phyloP scores from a whole-genome alignment of 2,113 vertebrate genomes.

The Desmodus rotundus region DNA sequence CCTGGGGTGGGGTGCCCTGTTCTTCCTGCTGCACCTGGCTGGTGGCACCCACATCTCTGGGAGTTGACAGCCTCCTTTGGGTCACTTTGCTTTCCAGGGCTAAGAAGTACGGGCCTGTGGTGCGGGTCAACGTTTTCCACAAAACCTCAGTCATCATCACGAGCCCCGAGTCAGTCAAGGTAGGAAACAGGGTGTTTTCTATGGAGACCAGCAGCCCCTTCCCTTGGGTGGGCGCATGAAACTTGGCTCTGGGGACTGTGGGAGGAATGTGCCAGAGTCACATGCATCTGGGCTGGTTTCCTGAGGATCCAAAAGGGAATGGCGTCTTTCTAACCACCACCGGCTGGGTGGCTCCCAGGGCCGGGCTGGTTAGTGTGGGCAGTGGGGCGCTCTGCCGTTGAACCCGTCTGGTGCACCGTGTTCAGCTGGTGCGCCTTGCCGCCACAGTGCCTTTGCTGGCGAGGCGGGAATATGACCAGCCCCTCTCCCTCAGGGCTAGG shows the following conservation, averaged over 20 bases:
- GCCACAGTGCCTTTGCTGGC: background rate
- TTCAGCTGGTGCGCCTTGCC: too few relatives aligned
- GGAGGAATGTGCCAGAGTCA: too few relatives aligned
- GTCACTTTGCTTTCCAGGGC: constrained; percentile 71
- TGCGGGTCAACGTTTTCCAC: constrained; percentile 82
- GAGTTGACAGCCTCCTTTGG: background rate
- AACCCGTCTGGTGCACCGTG: accelerated
- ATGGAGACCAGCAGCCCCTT: accelerated
- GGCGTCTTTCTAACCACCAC: background rate
- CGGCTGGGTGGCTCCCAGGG: too few relatives aligned
- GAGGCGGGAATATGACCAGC: background rate
- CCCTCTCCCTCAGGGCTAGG: background rate
- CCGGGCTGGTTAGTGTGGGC: too few relatives aligned
- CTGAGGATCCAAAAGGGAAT: background rate
- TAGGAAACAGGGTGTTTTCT: constrained; percentile 46
- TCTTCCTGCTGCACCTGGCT: background rate
- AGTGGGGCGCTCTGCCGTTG: background rate
- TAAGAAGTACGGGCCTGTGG: constrained; percentile 81
- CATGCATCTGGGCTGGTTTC: background rate
- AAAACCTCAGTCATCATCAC: constrained; percentile 76
- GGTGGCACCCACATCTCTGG: accelerated
- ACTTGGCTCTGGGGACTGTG: background rate
- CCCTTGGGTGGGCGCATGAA: background rate
- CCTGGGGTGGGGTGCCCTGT: background rate
- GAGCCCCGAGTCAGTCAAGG: constrained; percentile 84